Conservation (phyloP, 2,888 invertebrate species). For the Oligia fasciuncula region DNA sequence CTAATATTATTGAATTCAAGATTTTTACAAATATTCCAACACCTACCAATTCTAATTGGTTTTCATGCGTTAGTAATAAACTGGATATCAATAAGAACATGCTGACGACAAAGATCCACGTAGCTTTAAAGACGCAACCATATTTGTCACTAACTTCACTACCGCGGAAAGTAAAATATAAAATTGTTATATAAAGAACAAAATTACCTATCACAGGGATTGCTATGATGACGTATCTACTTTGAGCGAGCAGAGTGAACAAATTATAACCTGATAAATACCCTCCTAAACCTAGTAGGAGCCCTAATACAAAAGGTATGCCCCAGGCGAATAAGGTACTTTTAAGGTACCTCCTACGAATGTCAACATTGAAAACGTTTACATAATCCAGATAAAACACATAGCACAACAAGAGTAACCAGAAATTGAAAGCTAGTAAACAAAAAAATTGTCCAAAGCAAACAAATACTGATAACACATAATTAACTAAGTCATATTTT, state of each 20-base stretch:
- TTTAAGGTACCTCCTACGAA: conserved; percentile 7
- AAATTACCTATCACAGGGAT: neutral
- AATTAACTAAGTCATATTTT: rapidly evolving
- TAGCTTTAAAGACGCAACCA: conserved; percentile 2
- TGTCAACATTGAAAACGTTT: neutral
- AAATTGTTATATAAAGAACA: neutral
- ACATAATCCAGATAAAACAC: conserved; percentile 5
- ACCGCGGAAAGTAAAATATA: neutral
- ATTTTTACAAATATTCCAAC: neutral
- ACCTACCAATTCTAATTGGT: neutral
- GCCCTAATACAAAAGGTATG: neutral
- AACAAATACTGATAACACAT: neutral
- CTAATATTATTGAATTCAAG: conserved; percentile 5
- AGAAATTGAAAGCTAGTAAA: neutral
- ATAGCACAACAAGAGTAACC: neutral
- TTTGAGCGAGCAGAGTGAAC: neutral
- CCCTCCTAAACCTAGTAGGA: neutral
- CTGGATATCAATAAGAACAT: neutral
- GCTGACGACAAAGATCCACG: neutral
- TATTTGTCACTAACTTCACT: neutral
- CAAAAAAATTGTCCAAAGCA: neutral
- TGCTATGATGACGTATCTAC: neutral
- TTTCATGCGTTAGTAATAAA: neutral
- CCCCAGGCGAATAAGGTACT: neutral
- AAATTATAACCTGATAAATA: neutral